Evolutionary conservation across 2,113 vertebrate species (phyloP).

Genomic region (Pao palembangensis): DNA sequence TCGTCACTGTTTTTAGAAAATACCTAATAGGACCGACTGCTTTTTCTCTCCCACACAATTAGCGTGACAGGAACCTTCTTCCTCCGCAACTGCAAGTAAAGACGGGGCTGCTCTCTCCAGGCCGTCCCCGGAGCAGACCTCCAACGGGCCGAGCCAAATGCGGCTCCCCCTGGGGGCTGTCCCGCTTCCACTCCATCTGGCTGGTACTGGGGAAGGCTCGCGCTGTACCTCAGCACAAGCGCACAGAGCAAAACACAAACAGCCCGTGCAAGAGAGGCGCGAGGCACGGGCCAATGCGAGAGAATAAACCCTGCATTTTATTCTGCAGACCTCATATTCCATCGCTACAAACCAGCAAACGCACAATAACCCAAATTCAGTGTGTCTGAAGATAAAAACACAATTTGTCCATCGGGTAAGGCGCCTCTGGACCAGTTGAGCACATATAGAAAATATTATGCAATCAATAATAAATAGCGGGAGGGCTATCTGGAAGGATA

Average conservation of each 20-base stretch:
- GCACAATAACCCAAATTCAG: background rate
- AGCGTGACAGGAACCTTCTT: too few species aligned
- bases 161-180: conserved; percentile 54
- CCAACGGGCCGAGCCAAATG: background rate
- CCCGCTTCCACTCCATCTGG: conserved; percentile 58
- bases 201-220: conserved; percentile 23
- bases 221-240: conserved; percentile 10
- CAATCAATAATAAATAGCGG: conserved; percentile 30
- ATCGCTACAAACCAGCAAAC: conserved; percentile 1
- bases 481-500: background rate
- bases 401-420: background rate
- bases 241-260: conserved; percentile 16
- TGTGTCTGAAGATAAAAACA: conserved; percentile 1
- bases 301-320: conserved; percentile 1
- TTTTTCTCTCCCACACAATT: too few species aligned
- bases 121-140: too few species aligned
- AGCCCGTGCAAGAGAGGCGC: background rate
- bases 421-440: background rate
- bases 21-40: too few species aligned
- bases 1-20: too few species aligned
- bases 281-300: conserved; percentile 1
- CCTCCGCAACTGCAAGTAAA: too few species aligned
- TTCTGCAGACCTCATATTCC: conserved; percentile 6
- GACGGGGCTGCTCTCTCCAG: too few species aligned
- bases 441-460: conserved; percentile 3